phyloP scores from a whole-genome alignment of 2,888 invertebrate species.

The Tetramorium bicarinatum region DNA sequence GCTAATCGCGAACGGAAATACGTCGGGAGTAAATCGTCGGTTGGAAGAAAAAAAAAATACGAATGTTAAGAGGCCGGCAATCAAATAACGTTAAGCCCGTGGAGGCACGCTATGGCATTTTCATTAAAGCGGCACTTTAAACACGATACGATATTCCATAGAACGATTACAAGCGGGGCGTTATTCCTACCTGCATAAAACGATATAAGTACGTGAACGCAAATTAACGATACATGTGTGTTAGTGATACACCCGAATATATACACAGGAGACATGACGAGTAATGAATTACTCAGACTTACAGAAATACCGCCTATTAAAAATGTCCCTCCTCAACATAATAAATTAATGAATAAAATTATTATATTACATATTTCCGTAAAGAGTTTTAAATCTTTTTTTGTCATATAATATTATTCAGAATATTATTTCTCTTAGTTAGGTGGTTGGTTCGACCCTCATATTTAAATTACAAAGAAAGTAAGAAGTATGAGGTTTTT shows the following conservation, averaged over 20 bases:
- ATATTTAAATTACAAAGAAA: conserved; percentile 4
- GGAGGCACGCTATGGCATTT: conserved; percentile 59
- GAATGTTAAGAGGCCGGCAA: conserved; percentile 61
- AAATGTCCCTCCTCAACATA: neutral
- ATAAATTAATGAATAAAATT: neutral
- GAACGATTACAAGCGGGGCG: conserved; percentile 57
- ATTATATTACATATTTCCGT: conserved; percentile 6
- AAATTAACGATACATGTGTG: conserved; percentile 19
- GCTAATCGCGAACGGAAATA: conserved; percentile 30
- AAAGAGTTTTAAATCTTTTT: neutral
- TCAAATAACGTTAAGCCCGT: conserved; percentile 71
- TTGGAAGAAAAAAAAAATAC: conserved; percentile 56
- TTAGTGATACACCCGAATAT: neutral
- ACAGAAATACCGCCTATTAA: neutral
- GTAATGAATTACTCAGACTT: neutral
- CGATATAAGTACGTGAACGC: conserved; percentile 18
- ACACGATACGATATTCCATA: conserved; percentile 63
- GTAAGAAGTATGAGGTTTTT: neutral
- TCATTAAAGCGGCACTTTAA: conserved; percentile 72
- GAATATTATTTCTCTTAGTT: neutral
- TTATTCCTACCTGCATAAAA: conserved; percentile 38
- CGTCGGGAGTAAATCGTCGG: neutral
- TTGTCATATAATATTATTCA: neutral
- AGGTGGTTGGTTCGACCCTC: neutral
- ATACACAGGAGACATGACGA: neutral